Evolutionary conservation across 2,888 invertebrate genomes (phyloP).

Genomic region (Catocala nupta): DNA sequence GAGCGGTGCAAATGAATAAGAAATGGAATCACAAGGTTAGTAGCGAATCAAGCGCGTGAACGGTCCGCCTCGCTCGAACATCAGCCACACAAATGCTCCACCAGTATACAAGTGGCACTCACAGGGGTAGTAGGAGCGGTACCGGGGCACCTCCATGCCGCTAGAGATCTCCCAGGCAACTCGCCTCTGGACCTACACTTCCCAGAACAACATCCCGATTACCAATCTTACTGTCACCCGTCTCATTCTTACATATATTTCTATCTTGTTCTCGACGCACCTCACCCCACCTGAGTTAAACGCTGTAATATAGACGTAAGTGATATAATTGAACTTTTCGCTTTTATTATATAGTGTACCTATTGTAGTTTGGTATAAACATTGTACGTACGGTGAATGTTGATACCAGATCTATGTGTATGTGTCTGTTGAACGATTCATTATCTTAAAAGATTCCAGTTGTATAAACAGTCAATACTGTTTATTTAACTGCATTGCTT

Average conservation of each 20-base stretch:
- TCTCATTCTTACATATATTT: constrained; percentile 33
- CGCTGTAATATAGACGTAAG: constrained; percentile 64
- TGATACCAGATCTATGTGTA: neutral
- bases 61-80: constrained; percentile 24
- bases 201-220: constrained; percentile 61
- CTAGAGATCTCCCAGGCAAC: constrained; percentile 84
- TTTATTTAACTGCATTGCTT: too few relatives aligned
- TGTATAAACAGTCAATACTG: too few relatives aligned
- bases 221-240: constrained; percentile 42
- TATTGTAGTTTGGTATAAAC: constrained; percentile 1
- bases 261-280: constrained; percentile 64
- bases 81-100: constrained; percentile 34
- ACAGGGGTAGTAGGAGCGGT: constrained; percentile 84
- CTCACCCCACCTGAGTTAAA: constrained; percentile 69
- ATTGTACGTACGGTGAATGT: constrained; percentile 28
- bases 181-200: constrained; percentile 63
- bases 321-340: constrained; percentile 68
- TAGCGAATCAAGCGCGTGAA: constrained; percentile 8
- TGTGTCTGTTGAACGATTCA: too few relatives aligned
- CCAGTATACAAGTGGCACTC: constrained; percentile 61
- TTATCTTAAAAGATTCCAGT: too few relatives aligned
- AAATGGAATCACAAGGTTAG: constrained; percentile 8
- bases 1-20: neutral
- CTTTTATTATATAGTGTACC: constrained; percentile 47
- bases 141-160: constrained; percentile 86